Percentiles rank a stretch among this genome's conserved stretches.
Conservation (phyloP, 2,113 vertebrate species). For the Geococcyx californianus region DNA sequence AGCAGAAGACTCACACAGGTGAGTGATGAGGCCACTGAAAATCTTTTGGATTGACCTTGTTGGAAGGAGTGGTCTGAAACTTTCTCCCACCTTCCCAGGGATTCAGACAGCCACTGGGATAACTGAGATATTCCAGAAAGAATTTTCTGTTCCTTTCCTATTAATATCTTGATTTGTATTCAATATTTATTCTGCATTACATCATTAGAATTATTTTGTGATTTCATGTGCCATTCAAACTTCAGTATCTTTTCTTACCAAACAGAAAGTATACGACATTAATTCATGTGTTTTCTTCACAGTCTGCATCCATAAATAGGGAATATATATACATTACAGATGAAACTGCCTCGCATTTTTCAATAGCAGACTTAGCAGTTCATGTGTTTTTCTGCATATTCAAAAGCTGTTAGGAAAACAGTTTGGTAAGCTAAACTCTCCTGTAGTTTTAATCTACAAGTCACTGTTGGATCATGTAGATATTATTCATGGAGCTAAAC, state of each 20-base stretch:
- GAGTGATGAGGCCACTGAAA: not conserved
- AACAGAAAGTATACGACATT: not conserved
- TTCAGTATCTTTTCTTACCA: not conserved
- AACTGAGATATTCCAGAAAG: not conserved
- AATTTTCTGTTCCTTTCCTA: not conserved
- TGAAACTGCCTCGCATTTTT: not conserved
- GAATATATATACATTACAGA: not conserved
- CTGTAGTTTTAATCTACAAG: not conserved
- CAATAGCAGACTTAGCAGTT: not conserved
- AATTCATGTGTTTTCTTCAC: not conserved
- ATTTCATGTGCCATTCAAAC: not conserved
- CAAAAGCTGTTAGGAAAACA: not conserved
- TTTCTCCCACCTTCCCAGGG: not conserved
- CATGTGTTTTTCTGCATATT: not conserved
- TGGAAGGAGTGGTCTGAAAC: not conserved
- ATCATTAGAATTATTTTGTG: not conserved
- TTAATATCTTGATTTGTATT: not conserved
- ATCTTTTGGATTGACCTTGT: not conserved
- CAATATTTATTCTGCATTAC: not conserved
- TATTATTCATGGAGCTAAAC: not conserved
- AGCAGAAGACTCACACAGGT: rapidly evolving
- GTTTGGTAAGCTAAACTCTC: not conserved
- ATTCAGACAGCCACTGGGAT: not conserved
- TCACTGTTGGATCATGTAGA: not conserved
- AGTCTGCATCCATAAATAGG: not conserved